Base-by-base conservation (phyloP, 2,797 vertebrate genomes). In the Chanos chanos region DNA sequence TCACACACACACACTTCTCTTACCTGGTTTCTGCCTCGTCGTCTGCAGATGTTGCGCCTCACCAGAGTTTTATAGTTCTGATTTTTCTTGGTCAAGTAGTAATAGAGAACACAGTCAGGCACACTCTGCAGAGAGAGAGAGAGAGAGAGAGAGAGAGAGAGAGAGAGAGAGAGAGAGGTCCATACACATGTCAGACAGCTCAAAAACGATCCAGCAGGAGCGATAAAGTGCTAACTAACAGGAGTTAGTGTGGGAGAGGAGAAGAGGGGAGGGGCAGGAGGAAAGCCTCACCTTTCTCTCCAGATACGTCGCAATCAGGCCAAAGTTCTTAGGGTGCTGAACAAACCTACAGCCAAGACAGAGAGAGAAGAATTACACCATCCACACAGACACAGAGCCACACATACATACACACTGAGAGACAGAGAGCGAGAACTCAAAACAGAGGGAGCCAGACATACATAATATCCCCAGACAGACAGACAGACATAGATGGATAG, bases 31-130 rank as follows among this genome's bases (percentile, higher is more conserved):
- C 94, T 91, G 67, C 95, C 93, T 85, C 95, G 87, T 25, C 96
- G 90, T 83, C 92, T 93, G 36, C 94, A 93, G 1, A 96, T 98
- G 85, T 98, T 99, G 37, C 96, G 90, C 75, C 96, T 89, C 69
- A 99, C 95, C 34, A 99, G 86, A 0, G 96, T 94, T 86, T 99
- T 99, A 77, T 92, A 99, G 79, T 99, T 97, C 82, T 98, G 93
- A 86, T 96, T 99, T 89, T 99, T 99, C 92, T 99, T 99, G 50
- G 96, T 95, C 87, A 99, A 89, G 85, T 99, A 99, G 81, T 99
- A 99, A 86, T 94, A 99, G 52, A 98, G 86, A 75, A 98, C 96
- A 76, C 96, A 99, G 79, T 99, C 97, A 0, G 96, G 89, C 61
- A 99, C 94, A 77, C 93, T 96, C 97, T 99, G 70, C 36, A 81